Evolutionary conservation across 2,888 invertebrate species (phyloP), one percentile per base, ranked within the genome.

Genomic region (Caenorhabditis zanzibari): DNA sequence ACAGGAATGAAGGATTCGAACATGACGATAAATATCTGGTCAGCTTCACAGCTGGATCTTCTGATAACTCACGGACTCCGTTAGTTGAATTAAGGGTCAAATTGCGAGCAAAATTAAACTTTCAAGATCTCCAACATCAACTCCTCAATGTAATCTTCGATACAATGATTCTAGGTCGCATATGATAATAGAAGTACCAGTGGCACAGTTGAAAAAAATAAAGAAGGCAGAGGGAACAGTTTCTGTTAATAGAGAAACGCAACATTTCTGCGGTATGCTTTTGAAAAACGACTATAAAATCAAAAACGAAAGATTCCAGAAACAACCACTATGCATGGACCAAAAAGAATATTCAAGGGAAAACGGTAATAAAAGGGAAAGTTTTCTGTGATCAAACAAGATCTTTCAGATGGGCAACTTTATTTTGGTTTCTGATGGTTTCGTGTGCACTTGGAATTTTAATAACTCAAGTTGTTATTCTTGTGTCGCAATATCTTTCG

Each of bases 311-410:
- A 32, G 7, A 56, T 81, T 86, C 44, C 73, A 90, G 90, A 88
- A 19, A 88, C 91, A n/a, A 88, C 91, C 1, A 88, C 91, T n/a
- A 85, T 91, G 79, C 91, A 91, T 85, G 91, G 91, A 44, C 87
- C 90, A 41, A 79, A 88, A 56, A 72, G 91, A 32, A 80, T 91
- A 19, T 90, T 90, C 82, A 52, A 66, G 16, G 84, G 84, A n/a
- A 84, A 84, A 71, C 47, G 66, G 66, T 66, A 52, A 52, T 32
- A 22, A 38, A 74, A 86, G 38, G 86, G 88, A 79, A 85, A 87
- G 38, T 74, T 84, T 16, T 28, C 22, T 2, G n/a, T 6, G 6
- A 52, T 24, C 19, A 22, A 22, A 22, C 9, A 22, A n/a, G 1
- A 9, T 24, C 10, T 24, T 64, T 22, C 19, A 66, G 73, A 59